Evolutionary conservation across 1,140 invertebrate species (phyloP).

Genomic region (Orussus abietinus): DNA sequence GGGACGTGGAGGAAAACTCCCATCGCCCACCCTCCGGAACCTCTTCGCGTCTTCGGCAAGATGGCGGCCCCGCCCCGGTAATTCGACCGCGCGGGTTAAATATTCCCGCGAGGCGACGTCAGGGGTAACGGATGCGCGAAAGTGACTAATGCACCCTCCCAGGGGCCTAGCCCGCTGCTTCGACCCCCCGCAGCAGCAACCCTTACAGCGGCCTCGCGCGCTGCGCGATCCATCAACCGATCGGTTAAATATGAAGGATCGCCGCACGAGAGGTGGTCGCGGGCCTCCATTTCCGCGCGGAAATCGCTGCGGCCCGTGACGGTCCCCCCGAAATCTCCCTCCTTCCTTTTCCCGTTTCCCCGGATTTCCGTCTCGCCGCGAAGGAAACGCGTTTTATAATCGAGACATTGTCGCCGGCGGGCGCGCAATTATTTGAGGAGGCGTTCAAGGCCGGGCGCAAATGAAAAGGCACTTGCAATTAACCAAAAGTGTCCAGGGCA

Average conservation of each 20-base stretch:
- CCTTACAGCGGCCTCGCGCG: conserved; percentile 1
- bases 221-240: conserved; percentile 31
- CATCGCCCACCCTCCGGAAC: too few species aligned
- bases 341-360: too few species aligned
- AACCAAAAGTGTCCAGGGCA: too few species aligned
- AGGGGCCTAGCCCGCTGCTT: conserved; percentile 14
- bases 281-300: too few species aligned
- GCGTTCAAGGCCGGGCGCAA: conserved; percentile 13
- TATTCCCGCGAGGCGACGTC: conserved; percentile 36
- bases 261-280: conserved; percentile 9
- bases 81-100: conserved; percentile 31
- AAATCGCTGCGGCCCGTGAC: too few species aligned
- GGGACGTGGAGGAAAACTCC: too few species aligned
- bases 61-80: conserved; percentile 15
- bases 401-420: conserved; percentile 8
- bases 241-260: conserved; percentile 34
- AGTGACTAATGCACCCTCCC: conserved; percentile 36
- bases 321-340: too few species aligned
- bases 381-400: too few species aligned
- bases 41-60: conserved; percentile 15
- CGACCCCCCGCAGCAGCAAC: background rate
- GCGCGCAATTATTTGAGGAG: conserved; percentile 18
- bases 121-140: conserved; percentile 29
- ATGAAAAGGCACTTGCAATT: too few species aligned
- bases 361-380: too few species aligned